Percentiles rank a stretch among this genome's conserved stretches.
phyloP scores from a whole-genome alignment of 2,113 vertebrate species.

The Fregetta grallaria region DNA sequence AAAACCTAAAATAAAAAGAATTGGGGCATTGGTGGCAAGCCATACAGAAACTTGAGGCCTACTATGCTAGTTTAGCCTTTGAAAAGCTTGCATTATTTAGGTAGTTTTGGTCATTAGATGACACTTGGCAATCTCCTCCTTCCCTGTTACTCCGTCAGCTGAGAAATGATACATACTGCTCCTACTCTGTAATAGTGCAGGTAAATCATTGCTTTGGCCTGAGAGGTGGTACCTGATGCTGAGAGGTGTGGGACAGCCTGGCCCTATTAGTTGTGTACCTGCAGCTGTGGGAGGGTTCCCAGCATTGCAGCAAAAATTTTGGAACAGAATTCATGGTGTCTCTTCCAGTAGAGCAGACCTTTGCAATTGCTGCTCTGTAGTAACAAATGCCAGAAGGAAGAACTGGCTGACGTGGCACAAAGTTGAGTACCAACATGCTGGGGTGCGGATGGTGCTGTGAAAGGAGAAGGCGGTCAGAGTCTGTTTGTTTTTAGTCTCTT shows the following conservation, averaged over 20 bases:
- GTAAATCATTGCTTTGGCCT: not conserved
- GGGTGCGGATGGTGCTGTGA: accelerated
- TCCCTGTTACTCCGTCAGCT: not conserved
- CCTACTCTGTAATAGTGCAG: not conserved
- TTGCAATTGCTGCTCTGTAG: not conserved
- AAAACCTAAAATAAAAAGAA: not conserved
- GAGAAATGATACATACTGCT: not conserved
- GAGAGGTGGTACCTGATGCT: not conserved
- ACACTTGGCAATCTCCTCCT: not conserved
- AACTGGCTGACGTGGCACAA: not conserved
- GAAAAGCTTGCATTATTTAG: not conserved
- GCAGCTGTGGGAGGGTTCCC: not conserved
- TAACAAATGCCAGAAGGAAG: not conserved
- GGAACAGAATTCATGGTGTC: not conserved
- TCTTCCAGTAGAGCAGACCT: not conserved
- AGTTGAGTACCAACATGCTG: not conserved
- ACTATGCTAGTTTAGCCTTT: not conserved
- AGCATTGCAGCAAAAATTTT: not conserved
- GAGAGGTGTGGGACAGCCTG: not conserved
- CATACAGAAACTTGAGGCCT: not conserved
- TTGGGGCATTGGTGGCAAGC: not conserved
- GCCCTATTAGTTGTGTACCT: not conserved
- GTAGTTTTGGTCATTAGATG: not conserved
- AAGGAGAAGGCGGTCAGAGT: not conserved
- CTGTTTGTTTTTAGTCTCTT: not conserved